Conservation (phyloP, 2,113 vertebrate genomes). For the Gavialis gangeticus region DNA sequence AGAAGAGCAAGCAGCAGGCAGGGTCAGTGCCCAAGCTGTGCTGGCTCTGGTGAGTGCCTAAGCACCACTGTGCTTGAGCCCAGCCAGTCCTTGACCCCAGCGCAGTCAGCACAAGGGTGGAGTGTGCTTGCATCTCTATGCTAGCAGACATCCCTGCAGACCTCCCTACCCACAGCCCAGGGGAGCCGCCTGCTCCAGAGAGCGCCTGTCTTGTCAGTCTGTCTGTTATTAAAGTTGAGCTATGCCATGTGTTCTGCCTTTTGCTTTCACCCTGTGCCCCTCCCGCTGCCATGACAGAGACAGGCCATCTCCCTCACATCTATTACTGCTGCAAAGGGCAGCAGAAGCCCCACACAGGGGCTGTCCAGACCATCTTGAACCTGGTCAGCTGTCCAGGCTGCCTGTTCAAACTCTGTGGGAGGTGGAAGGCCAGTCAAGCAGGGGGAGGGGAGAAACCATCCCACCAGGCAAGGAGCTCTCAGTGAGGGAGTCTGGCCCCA, state of each 20-base stretch:
- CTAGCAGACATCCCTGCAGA: background rate
- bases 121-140: background rate
- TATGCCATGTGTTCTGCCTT: background rate
- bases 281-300: constrained; percentile 67
- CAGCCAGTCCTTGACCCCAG: background rate
- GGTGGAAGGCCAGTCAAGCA: background rate
- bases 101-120: fast-evolving
- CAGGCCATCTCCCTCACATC: background rate
- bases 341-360: too few species aligned
- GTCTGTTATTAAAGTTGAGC: background rate
- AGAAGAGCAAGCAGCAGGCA: background rate
- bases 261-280: too few species aligned
- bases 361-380: background rate
- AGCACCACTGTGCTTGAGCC: background rate
- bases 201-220: background rate
- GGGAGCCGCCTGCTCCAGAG: background rate
- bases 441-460: fast-evolving
- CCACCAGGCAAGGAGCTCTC: background rate
- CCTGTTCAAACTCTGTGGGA: background rate
- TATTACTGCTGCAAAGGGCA: too few species aligned
- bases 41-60: too few species aligned
- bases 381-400: constrained; percentile 24
- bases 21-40: too few species aligned
- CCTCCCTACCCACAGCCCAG: background rate
- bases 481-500: background rate